phyloP scores from a whole-genome alignment of 2,888 invertebrate genomes.

The Dione vanillae region DNA sequence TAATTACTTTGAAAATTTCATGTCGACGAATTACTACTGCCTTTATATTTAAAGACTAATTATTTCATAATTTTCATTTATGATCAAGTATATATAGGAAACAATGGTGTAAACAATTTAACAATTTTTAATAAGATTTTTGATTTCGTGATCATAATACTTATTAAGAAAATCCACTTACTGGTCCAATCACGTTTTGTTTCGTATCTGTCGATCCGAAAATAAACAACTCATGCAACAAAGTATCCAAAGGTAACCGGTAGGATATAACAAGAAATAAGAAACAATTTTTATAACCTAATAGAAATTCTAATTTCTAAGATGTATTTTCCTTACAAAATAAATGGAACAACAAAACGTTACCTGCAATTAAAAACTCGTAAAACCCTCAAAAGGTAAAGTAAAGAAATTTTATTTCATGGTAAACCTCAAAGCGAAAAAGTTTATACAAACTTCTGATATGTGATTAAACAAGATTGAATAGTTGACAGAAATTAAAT shows the following conservation, averaged over 20 bases:
- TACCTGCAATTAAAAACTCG: conserved; percentile 19
- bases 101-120: no score
- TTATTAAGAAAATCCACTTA: no score
- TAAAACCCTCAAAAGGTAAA: conserved; percentile 11
- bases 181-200: no score
- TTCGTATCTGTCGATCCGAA: no score
- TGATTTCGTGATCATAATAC: no score
- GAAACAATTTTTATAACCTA: background rate
- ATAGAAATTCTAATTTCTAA: background rate
- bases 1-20: conserved; percentile 27
- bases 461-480: conserved; percentile 10
- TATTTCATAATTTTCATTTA: background rate
- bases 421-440: conserved; percentile 20
- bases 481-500: background rate
- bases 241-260: no score
- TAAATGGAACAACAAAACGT: conserved; percentile 14
- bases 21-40: background rate
- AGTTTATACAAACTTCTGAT: conserved; percentile 19
- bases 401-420: conserved; percentile 12
- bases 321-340: background rate
- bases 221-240: no score
- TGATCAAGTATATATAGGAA: background rate
- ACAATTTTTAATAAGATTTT: no score
- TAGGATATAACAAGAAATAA: background rate
- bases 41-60: background rate